Evolutionary conservation across 2,113 vertebrate genomes (phyloP), one percentile per base, ranked within the genome.

Genomic region (Tragulus kanchil): DNA sequence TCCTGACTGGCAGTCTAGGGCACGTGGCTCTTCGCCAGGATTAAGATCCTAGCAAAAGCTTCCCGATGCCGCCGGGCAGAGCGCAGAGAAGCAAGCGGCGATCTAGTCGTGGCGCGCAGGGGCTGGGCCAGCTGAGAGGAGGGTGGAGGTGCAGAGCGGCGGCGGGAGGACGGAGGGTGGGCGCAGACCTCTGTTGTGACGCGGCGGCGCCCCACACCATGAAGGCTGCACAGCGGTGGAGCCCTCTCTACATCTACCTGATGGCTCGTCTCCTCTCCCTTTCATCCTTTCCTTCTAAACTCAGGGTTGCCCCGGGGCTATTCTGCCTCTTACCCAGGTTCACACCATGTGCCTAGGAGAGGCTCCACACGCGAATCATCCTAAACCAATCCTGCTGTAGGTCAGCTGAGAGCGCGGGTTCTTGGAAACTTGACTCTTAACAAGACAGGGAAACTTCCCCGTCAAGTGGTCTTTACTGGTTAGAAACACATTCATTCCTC

Each of bases 181-280:
- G 1, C 28, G 0, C 12, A 11, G 9, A 21, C 31, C 42, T n/a
- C 28, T 15, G 0, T 1, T 14, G 50, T 13, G 56, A 19, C 50
- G 1, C 23, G 42, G 62, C 45, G 28, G 0, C 21, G 17, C 17
- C 5, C 28, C 52, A 3, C 9, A 14, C 15, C 19, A 8, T 26
- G 36, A 5, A 14, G 8, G n/a, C 11, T 12, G 48, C 31, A 5
- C 42, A 1, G 36, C 10, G 2, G 23, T 8, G 2, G 16, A 86
- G 79, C 79, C 62, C 0, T 2, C 17, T 61, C 67, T 17, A 0
- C 2, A 2, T 36, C 65, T 8, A 42, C 85, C 58, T 23, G 5
- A 36, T 65, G 86, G 64, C 16, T 6, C 58, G 67, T 61, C 59
- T 67, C 64, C 10, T 52, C 73, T 48, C 28, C 31, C 28, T 73